Evolutionary conservation across 2,888 invertebrate genomes (phyloP), one percentile per base, ranked within the genome.

Genomic region (Deroplatys truncata): DNA sequence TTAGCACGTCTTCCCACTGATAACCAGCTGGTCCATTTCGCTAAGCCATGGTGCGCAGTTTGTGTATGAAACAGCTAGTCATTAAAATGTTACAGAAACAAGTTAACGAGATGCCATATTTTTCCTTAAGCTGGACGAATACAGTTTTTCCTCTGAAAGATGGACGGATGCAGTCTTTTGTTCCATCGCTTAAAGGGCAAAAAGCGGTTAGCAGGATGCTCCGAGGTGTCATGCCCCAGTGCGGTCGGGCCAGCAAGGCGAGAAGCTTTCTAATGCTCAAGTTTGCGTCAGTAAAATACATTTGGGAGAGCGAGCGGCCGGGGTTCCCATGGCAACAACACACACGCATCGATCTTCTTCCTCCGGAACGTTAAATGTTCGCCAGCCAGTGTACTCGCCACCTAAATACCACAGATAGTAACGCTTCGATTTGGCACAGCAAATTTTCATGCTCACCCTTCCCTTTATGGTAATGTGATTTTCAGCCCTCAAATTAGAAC

Each of bases 211-310:
- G 56, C 56, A 72, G 56, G 56, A 72, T 72, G 56, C 56, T 72
- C 56, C 56, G 56, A 72, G 56, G 56, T 72, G 56, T 72, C 56
- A 72, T 72, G 56, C 56, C 56, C 56, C 56, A 72, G 56, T 72
- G 56, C 56, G 56, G 56, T 72, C 56, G 20, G 56, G 56, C 16
- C 56, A 72, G 56, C 56, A 72, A 72, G 56, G 85, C 28, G 85
- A 31, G 85, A 31, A 85, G 85, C 85, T 85, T 85, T 85, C 85
- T 31, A 31, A 29, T 85, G 31, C 85, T 85, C 49, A 43, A 85
- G 85, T 88, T 88, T 84, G 84, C 56, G 88, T 29, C 88, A 84
- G 84, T 88, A 84, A 84, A 84, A 84, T 84, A 49, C 88, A 88
- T 88, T 88, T 88, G 88, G 84, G 88, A 88, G 84, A 28, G 49